Percentiles rank a stretch among this genome's conserved stretches.
phyloP scores from a whole-genome alignment of 2,113 vertebrate species.

The Willisornis vidua region DNA sequence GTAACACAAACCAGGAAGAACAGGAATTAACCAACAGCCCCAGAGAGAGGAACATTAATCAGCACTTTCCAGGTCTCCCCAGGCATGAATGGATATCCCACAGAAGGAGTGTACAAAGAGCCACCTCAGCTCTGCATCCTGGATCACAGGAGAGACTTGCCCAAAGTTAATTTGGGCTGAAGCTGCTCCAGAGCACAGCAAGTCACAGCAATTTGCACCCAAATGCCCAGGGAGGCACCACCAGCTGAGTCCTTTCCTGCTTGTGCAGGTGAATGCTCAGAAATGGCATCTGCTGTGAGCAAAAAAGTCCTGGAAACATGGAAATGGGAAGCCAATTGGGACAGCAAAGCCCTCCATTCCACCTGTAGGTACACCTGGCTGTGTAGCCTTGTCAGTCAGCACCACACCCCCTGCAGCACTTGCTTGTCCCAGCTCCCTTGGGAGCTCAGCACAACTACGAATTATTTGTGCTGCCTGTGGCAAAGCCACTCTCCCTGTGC shows the following conservation, averaged over 20 bases:
- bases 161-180: neutral
- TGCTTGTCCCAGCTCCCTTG: neutral
- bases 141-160: neutral
- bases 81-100: neutral
- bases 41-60: neutral
- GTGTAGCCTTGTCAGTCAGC: neutral
- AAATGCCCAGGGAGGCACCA: neutral
- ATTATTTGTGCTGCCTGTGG: neutral
- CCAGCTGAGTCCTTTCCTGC: neutral
- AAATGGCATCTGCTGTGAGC: neutral
- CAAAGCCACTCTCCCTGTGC: neutral
- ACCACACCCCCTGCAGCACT: fast-evolving
- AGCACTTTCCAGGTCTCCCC: neutral
- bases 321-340: neutral
- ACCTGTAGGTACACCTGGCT: neutral
- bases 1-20: neutral
- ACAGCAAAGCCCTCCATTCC: neutral
- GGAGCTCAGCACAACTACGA: neutral
- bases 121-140: neutral
- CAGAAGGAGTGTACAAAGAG: neutral
- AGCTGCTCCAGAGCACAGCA: neutral
- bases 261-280: fast-evolving
- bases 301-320: neutral
- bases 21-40: constrained; percentile 8
- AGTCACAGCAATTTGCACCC: fast-evolving